Percentiles rank a stretch among this genome's conserved stretches.
These are phyloP conservation scores for Diarsia mendica DNA, from an alignment of 2,888 invertebrate species.

Conservation along the genomic window DNA sequence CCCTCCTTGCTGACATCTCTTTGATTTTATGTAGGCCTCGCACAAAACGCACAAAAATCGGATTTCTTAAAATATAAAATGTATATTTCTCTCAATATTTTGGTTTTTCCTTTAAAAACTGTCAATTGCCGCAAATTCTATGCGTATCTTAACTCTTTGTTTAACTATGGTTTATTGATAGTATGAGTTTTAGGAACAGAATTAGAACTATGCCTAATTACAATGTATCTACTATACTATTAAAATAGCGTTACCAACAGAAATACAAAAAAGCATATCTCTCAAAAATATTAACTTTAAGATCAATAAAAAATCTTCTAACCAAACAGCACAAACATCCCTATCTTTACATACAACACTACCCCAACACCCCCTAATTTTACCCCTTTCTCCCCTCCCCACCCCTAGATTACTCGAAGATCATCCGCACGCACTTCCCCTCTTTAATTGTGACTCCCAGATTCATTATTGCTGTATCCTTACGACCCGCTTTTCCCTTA, in stretches of 20 bases:
- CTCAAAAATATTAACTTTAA: conserved; percentile 4
- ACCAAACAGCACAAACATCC: conserved; percentile 31
- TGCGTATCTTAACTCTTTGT: not conserved
- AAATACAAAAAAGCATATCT: not conserved
- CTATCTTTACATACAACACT: conserved; percentile 58
- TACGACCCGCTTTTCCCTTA: conserved; percentile 85
- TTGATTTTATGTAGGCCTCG: not conserved
- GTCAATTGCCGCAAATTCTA: not conserved
- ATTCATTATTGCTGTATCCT: conserved; percentile 88
- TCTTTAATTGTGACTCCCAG: conserved; percentile 88
- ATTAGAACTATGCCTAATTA: no score
- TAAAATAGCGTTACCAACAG: not conserved
- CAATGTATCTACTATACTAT: not conserved
- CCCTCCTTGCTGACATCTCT: no score
- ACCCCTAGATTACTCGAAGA: conserved; percentile 86
- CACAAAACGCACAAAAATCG: not conserved
- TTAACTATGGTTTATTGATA: not conserved
- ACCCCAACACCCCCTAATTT: conserved; percentile 59
- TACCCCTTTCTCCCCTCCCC: conserved; percentile 65
- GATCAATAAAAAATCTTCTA: conserved; percentile 32
- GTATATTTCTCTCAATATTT: not conserved
- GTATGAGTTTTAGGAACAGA: not conserved
- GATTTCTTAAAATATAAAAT: not conserved
- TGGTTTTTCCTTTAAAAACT: not conserved
- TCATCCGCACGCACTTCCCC: conserved; percentile 88